These are phyloP conservation scores for Lasiurus cinereus DNA, from an alignment of 2,113 vertebrate genomes.

Conservation along the genomic window DNA sequence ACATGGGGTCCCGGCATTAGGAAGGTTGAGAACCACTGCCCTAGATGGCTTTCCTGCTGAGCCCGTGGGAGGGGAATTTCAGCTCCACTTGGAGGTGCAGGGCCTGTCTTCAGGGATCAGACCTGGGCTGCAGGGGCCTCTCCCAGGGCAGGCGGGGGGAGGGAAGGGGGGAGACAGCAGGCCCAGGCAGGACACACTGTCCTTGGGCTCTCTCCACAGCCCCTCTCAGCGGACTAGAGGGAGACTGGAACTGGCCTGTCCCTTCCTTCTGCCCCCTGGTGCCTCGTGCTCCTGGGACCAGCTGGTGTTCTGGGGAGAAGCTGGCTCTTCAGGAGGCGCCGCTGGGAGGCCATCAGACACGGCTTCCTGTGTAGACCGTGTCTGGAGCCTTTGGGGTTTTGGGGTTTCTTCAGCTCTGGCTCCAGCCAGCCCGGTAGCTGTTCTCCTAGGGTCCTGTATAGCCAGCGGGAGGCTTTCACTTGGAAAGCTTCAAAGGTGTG, in stretches of 20 bases:
- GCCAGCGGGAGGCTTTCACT: slow-evolving; percentile 58
- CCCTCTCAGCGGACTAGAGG: neutral
- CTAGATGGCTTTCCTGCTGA: neutral
- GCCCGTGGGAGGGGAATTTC: neutral
- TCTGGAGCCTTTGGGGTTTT: rapidly evolving
- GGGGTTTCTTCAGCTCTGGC: neutral
- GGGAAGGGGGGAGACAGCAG: neutral
- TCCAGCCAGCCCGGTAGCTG: neutral
- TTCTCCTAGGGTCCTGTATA: neutral
- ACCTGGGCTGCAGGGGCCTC: neutral
- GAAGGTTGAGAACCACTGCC: no score
- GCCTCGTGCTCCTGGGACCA: rapidly evolving
- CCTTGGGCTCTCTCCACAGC: neutral
- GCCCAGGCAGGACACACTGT: no score
- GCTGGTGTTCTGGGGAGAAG: neutral
- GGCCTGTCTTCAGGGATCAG: neutral
- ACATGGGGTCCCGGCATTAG: no score
- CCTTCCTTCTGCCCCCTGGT: neutral
- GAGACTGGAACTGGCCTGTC: neutral
- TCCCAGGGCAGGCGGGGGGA: neutral
- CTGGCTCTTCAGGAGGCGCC: rapidly evolving
- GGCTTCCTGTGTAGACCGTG: neutral
- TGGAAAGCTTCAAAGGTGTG: slow-evolving; percentile 23
- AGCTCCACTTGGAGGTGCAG: neutral
- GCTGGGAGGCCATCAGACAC: rapidly evolving